Base-by-base conservation (phyloP, 1,140 invertebrate species). In the Ips typographus region DNA sequence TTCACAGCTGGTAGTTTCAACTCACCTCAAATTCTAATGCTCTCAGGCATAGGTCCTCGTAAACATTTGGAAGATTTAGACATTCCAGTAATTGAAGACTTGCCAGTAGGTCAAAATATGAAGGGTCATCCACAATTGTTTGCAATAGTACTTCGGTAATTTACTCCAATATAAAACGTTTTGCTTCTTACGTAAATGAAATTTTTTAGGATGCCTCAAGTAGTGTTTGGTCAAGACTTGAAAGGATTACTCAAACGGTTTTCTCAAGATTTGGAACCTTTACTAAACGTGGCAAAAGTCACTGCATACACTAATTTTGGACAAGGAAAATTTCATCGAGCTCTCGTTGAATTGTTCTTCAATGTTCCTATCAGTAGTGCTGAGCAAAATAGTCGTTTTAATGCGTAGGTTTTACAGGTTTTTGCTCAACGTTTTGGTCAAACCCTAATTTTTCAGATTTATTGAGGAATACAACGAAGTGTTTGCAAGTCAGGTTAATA, bases 41-140 rank as follows among this genome's bases (percentile, higher is more conserved):
- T 94, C 0, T 94, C 92, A 8, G 93, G 93, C 1, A 81, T 94
- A 1, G 93, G 93, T n/a, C 89, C 91, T 0, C 82, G 79, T 7
- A 75, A 85, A 6, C 89, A 94, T 76, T 79, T 95, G 3, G 57
- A 84, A 56, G 80, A 89, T 57, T 79, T 88, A 1, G 86, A 86
- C 0, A 85, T 92, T 1, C 52, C 2, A 36, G 37, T 55, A 36
- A 55, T 55, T 2, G 8, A 55, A 55, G 52, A 55, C 37, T 5
- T 55, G 6, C 52, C 52, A 37, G 52, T 55, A 6, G 52, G 52
- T 38, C 52, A 55, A 55, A 38, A 55, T 36, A 6, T 55, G 2
- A 5, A 55, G n/a, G 52, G 37, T 37, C 52, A 55, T 55, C 22
- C 22, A 22, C 22, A 22, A 22, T 22, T 22, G 22, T 22, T 22